A percentile compares a stretch with the other conserved stretches of the same genome.
phyloP scores from a whole-genome alignment of 2,113 vertebrate genomes.

The Dascyllus trimaculatus region DNA sequence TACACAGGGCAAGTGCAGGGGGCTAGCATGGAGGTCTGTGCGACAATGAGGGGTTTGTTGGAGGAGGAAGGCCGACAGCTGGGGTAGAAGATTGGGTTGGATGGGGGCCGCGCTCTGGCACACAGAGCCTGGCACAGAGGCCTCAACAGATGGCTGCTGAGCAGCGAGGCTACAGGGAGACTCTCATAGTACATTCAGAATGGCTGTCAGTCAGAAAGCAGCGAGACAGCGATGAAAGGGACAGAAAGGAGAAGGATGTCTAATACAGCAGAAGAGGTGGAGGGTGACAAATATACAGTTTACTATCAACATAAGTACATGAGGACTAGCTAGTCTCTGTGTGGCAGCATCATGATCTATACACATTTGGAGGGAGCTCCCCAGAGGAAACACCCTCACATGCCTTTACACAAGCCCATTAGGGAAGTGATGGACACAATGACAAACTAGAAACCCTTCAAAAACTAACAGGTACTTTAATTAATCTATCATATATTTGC shows the following conservation, averaged over 20 bases:
- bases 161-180: conserved; percentile 73
- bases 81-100: conserved; percentile 69
- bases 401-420: conserved; percentile 19
- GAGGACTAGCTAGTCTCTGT: neutral
- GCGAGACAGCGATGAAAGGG: conserved; percentile 3
- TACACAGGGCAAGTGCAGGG: conserved; percentile 55
- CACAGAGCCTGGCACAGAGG: conserved; percentile 75
- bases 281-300: neutral
- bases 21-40: conserved; percentile 30
- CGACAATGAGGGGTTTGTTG: conserved; percentile 81
- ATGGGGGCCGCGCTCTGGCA: conserved; percentile 66
- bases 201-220: conserved; percentile 41
- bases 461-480: neutral
- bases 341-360: neutral
- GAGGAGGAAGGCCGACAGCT: conserved; percentile 72
- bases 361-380: neutral
- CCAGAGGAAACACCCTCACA: neutral
- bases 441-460: conserved; percentile 1
- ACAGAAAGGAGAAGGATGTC: conserved; percentile 1
- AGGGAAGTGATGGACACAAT: neutral
- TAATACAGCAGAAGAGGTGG: neutral
- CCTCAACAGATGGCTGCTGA: conserved; percentile 81
- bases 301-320: neutral
- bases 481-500: neutral
- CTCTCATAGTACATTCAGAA: conserved; percentile 60